These are phyloP conservation scores for Acestrorhynchus altus DNA, from an alignment of 2,797 vertebrate species.

Conservation along the genomic window DNA sequence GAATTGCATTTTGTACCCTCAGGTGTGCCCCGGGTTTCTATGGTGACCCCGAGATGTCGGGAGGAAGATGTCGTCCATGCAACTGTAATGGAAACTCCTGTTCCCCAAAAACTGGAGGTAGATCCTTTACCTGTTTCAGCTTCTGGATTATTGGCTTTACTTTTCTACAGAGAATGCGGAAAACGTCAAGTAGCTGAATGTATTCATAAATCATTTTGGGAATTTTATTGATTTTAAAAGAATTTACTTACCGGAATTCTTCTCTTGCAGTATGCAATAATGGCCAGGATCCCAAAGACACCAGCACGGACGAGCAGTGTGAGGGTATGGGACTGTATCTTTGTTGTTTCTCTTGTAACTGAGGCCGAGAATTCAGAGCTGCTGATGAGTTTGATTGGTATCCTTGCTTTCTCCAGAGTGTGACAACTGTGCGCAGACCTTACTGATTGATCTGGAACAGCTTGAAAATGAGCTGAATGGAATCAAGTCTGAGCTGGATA, in stretches of 20 bases:
- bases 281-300: constrained; percentile 87
- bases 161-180: too few relatives aligned
- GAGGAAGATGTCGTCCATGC: constrained; percentile 87
- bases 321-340: constrained; percentile 70
- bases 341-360: not conserved
- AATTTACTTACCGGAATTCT: not conserved
- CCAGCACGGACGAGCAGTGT: constrained; percentile 82
- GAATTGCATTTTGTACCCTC: constrained; percentile 33
- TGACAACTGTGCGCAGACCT: constrained; percentile 88
- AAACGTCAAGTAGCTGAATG: too few relatives aligned
- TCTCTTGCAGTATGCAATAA: constrained; percentile 86
- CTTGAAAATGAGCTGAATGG: constrained; percentile 79
- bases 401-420: constrained; percentile 80
- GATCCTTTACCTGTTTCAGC: not conserved
- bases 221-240: not conserved
- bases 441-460: constrained; percentile 84
- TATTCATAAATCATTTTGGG: not conserved
- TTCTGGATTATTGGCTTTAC: not conserved
- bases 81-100: constrained; percentile 88
- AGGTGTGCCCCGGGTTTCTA: constrained; percentile 95
- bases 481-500: constrained; percentile 84
- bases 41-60: constrained; percentile 83
- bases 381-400: not conserved
- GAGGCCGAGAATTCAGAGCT: not conserved
- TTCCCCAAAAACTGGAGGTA: constrained; percentile 89